Evolutionary conservation across 2,797 vertebrate species (phyloP).

Genomic region (Mus caroli): DNA sequence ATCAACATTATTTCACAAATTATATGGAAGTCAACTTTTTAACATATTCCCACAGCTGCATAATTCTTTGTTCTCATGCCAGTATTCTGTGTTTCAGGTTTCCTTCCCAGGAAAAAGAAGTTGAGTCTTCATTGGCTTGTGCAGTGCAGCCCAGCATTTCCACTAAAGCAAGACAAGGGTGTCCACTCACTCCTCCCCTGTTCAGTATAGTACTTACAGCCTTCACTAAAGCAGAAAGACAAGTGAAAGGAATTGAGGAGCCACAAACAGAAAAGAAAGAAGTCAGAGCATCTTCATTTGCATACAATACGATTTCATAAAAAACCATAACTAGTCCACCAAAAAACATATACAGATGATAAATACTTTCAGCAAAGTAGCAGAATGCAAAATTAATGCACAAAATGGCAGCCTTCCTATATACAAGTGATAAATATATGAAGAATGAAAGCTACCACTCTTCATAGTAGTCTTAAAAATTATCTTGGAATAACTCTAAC

Average conservation of each 20-base stretch:
- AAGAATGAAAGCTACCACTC: background rate
- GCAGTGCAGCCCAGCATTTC: background rate
- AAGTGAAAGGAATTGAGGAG: background rate
- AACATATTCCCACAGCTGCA: background rate
- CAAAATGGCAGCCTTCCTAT: too few relatives aligned
- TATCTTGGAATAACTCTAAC: background rate
- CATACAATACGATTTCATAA: background rate
- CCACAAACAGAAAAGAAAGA: background rate
- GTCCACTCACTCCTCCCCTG: background rate
- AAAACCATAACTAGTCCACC: background rate
- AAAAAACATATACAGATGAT: background rate
- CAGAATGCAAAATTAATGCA: background rate
- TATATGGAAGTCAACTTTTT: background rate
- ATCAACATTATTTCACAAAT: slow-evolving; percentile 6
- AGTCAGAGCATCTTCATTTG: background rate
- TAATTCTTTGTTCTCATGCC: background rate
- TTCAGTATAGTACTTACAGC: background rate
- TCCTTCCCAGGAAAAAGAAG: background rate
- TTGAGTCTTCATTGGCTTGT: background rate
- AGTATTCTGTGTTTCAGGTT: background rate
- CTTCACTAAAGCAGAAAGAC: background rate
- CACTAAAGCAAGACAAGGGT: background rate
- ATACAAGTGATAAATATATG: background rate
- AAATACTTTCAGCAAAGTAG: background rate
- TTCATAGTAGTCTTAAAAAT: background rate